Evolutionary conservation across 2,113 vertebrate genomes (phyloP).

Genomic region (Hipposideros armiger): DNA sequence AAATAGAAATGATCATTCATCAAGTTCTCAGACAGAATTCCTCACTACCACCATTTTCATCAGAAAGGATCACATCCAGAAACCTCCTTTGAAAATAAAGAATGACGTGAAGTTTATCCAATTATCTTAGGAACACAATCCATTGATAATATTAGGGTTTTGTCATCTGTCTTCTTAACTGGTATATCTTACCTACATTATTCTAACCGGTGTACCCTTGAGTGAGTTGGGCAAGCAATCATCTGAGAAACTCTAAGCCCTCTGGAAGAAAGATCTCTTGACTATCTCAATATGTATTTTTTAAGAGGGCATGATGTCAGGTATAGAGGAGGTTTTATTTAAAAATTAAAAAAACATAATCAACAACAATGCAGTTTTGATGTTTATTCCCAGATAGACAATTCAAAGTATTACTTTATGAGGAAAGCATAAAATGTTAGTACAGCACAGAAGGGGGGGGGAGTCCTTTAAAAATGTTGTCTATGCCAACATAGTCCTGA

Average conservation of each 20-base stretch:
- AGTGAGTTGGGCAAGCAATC: background rate
- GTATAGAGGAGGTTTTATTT: background rate
- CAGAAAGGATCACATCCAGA: background rate
- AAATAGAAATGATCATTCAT: background rate
- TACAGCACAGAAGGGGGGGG: background rate
- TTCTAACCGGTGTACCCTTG: background rate
- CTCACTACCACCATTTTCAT: background rate
- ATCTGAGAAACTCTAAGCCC: background rate
- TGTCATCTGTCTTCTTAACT: background rate
- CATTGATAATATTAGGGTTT: background rate
- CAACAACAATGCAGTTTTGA: background rate
- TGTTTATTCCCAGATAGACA: conserved; percentile 3
- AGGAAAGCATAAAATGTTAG: conserved; percentile 12
- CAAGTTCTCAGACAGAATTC: background rate
- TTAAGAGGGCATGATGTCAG: background rate
- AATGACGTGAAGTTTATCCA: background rate
- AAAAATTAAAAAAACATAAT: background rate
- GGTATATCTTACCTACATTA: background rate
- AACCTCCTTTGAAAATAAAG: background rate
- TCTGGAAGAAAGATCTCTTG: background rate
- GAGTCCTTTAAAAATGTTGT: conserved; percentile 30
- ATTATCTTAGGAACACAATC: background rate
- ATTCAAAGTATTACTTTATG: conserved; percentile 43
- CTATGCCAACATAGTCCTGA: background rate
- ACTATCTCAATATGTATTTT: background rate